A percentile compares a stretch with the other conserved stretches of the same genome.
phyloP scores from a whole-genome alignment of 2,113 vertebrate species.

The Plecturocebus donacophilus region DNA sequence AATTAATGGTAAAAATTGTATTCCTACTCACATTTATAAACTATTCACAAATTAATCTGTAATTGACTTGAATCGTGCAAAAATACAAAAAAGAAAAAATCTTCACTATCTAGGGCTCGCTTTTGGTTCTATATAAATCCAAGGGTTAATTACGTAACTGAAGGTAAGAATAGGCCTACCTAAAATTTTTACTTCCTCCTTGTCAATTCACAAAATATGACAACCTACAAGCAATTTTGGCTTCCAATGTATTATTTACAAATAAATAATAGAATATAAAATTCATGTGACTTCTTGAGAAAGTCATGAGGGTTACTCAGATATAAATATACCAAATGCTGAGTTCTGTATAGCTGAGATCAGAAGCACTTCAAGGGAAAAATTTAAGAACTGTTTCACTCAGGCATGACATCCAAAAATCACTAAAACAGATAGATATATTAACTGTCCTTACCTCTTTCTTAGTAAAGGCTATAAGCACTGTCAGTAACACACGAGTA shows the following conservation, averaged over 20 bases:
- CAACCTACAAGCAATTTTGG: background rate
- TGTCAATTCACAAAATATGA: conserved; percentile 15
- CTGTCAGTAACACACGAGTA: conserved; percentile 92
- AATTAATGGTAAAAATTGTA: background rate
- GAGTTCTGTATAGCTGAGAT: background rate
- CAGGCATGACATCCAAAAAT: background rate
- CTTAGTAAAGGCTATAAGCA: conserved; percentile 95
- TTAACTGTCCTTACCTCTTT: conserved; percentile 90
- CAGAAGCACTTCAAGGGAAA: background rate
- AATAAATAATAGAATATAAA: background rate
- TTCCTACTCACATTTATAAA: background rate
- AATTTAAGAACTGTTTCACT: conserved; percentile 8
- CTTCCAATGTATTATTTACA: background rate
- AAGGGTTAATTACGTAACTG: background rate
- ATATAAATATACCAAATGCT: background rate
- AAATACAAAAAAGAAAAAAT: background rate
- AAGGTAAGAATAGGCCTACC: background rate
- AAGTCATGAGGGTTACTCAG: background rate
- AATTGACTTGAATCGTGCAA: background rate
- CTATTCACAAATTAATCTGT: conserved; percentile 19
- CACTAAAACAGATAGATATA: background rate
- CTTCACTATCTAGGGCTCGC: background rate
- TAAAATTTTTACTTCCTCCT: conserved; percentile 29
- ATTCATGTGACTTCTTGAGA: background rate
- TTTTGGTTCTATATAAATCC: conserved; percentile 19